Conservation (phyloP, 2,113 vertebrate genomes). For the Carassius auratus region DNA sequence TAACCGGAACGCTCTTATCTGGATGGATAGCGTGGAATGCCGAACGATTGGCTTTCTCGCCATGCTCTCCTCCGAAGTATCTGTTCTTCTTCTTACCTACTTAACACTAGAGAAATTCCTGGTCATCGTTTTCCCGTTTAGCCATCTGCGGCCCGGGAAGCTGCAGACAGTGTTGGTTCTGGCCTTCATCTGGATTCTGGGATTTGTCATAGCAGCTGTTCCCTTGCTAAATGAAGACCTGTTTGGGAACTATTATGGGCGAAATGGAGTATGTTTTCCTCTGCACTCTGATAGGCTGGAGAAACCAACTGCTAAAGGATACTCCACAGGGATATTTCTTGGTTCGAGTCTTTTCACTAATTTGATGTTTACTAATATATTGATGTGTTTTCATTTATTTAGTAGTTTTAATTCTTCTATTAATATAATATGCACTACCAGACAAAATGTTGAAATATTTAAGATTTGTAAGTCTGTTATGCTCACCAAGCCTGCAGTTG, state of each 20-base stretch:
- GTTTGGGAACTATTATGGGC: constrained; percentile 87
- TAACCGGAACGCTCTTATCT: constrained; percentile 81
- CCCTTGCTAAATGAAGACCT: constrained; percentile 79
- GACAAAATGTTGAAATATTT: background rate
- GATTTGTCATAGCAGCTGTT: constrained; percentile 79
- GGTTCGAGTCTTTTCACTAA: constrained; percentile 68
- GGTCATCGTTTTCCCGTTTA: constrained; percentile 85
- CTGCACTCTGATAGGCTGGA: constrained; percentile 83
- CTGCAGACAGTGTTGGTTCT: constrained; percentile 75
- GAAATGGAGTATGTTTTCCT: constrained; percentile 86
- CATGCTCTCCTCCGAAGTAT: constrained; percentile 85
- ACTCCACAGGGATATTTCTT: constrained; percentile 86
- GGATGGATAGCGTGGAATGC: constrained; percentile 84
- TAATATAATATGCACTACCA: background rate
- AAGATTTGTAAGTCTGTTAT: too few species aligned
- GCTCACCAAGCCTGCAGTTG: background rate
- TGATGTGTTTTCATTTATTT: background rate
- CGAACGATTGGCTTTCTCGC: constrained; percentile 80
- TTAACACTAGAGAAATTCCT: constrained; percentile 86
- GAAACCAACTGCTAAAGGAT: constrained; percentile 77
- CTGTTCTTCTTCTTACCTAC: constrained; percentile 82
- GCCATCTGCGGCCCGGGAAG: constrained; percentile 77
- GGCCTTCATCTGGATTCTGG: constrained; percentile 78
- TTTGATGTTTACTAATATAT: background rate
- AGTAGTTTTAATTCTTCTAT: background rate